Evolutionary conservation across 2,888 invertebrate species (phyloP), one percentile per base, ranked within the genome.

Genomic region (Eilema depressum): DNA sequence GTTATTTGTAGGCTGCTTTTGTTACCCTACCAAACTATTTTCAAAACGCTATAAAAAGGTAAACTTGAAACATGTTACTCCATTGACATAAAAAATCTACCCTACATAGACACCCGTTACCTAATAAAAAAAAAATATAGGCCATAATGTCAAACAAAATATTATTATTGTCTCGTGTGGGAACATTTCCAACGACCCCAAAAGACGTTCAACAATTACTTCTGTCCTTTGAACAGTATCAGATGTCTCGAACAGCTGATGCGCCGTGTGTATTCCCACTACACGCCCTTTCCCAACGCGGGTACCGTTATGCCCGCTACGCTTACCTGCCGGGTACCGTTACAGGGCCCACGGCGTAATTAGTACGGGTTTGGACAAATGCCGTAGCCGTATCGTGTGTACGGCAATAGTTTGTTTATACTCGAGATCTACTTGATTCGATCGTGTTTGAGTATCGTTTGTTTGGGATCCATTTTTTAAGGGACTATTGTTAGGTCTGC

Each of bases 321-420:
- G 65, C 66, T 59, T 79, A 73, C 77, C 78, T 79, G 10, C 57
- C 17, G 2, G 59, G 47, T 72, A 73, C 75, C 76, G 76, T 73
- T 76, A 69, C 23, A 23, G 71, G 71, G 68, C 62, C 57, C 41
- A 37, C 59, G 33, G n/a, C 8, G 68, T 76, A 69, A 73, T 73
- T 73, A 69, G 59, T 70, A 47, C 63, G 30, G 41, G 33, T 56
- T 57, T 25, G 37, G 25, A 33, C 37, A 66, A 66, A 66, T 30
- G 12, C 57, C 57, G 17, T 12, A 33, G 12, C 57, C 57, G 17
- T 12, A 33, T 56, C 47, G 47, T 47, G 47, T 53, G 33, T 47
- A n/a, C 47, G 59, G 5, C n/a, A 53, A 53, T 53, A 53, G 53
- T 53, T 53, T 53, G 53, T 53, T 53, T 53, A 53, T n/a, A 47